These are phyloP conservation scores for Etheostoma spectabile DNA, from an alignment of 2,113 vertebrate genomes.

Conservation along the genomic window DNA sequence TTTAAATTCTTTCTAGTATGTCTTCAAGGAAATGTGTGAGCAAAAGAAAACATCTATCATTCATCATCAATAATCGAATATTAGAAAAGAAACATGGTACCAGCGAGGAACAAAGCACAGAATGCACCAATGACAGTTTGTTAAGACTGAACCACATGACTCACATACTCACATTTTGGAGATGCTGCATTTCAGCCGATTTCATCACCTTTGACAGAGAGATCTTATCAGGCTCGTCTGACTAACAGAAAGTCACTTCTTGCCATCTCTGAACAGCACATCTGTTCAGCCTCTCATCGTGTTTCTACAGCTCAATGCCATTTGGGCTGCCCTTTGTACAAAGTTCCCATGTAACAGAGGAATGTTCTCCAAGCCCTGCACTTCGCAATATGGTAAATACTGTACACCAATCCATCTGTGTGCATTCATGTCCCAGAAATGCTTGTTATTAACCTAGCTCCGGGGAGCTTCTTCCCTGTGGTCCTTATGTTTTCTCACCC, in stretches of 20 bases:
- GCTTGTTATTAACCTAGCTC: no score
- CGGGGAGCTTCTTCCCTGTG: no score
- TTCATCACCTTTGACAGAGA: constrained; percentile 48
- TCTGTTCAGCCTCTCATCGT: background rate
- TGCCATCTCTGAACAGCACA: background rate
- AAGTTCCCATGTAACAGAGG: background rate
- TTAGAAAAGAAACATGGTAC: background rate
- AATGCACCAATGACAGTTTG: background rate
- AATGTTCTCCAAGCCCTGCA: background rate
- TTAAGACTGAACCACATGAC: background rate
- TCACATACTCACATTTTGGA: constrained; percentile 1
- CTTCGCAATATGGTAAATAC: background rate
- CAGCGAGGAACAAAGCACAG: background rate
- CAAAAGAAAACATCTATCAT: background rate
- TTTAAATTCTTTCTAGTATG: background rate
- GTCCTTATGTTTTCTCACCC: no score
- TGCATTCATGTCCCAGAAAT: no score
- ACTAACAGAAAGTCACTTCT: constrained; percentile 3
- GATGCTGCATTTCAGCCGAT: constrained; percentile 52
- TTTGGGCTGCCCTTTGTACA: constrained; percentile 4
- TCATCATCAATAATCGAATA: background rate
- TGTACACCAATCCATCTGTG: no score
- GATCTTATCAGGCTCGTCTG: constrained; percentile 9
- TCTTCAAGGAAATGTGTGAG: background rate
- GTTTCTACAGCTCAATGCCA: constrained; percentile 4